A percentile compares a stretch with the other conserved stretches of the same genome.
Conservation (phyloP, 1,140 invertebrate species). For the Latrodectus geometricus region DNA sequence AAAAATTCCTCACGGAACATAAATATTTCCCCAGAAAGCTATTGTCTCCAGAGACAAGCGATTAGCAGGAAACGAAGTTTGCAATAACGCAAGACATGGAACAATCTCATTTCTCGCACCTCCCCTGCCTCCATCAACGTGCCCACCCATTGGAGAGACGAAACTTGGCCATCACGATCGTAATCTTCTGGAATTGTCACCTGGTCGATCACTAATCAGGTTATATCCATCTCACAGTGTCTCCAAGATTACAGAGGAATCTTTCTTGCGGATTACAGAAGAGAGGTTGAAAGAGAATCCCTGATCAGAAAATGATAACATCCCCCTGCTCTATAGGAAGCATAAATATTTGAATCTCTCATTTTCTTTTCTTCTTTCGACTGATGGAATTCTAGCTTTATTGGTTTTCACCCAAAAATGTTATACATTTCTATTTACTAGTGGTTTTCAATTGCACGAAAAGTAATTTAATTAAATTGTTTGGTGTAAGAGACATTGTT, state of each 20-base stretch:
- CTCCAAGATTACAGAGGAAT: too few species aligned
- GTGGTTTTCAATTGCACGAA: too few species aligned
- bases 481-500: too few species aligned
- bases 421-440: too few species aligned
- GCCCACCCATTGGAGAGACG: neutral
- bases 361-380: neutral
- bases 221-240: slow-evolving; percentile 1
- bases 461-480: too few species aligned
- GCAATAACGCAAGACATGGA: neutral
- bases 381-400: too few species aligned
- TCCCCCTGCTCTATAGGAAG: neutral
- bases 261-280: neutral
- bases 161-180: neutral
- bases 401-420: too few species aligned
- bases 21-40: neutral
- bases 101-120: too few species aligned
- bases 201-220: slow-evolving; percentile 25
- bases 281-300: neutral
- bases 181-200: slow-evolving; percentile 30
- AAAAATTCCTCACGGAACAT: too few species aligned
- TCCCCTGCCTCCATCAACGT: neutral
- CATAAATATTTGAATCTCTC: slow-evolving; percentile 22
- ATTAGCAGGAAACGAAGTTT: slow-evolving; percentile 32
- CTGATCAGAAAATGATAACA: slow-evolving; percentile 33
- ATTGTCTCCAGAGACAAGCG: neutral